Base-by-base conservation (phyloP, 2,797 vertebrate genomes). In the Eidolon dupreanum region DNA sequence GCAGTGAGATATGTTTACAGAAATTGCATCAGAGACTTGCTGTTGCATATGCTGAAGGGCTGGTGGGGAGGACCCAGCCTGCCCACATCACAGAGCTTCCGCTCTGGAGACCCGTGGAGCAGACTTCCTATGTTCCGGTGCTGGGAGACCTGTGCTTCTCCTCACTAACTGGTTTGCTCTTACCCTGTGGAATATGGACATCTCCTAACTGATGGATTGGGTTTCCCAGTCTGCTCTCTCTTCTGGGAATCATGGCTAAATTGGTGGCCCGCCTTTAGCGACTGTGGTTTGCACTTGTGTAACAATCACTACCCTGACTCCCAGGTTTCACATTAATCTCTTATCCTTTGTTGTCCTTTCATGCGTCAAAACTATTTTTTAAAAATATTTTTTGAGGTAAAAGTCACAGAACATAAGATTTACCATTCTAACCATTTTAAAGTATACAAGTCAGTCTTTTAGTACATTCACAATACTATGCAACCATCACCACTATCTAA, bases 371-470 rank as follows among this genome's bases (percentile, higher is more conserved):
- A 78, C 12, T 78, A 74, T 36, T 73, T 51, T 36, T 36, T 8
- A 28, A 73, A 77, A 85, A 79, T 36, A 63, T 12, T 31, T 94
- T 71, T 83, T 77, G 59, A 91, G 13, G 31, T 93, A 65, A 94
- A 83, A 87, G 63, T 87, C 33, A 83, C 20, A 3, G 49, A 89
- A 87, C 33, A 79, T 49, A 65, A 71, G 33, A 55, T 68, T 93
- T n/a, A 83, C 46, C 41, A 33, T 79, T 91, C 87, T 83, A 68
- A 41, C 22, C 13, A 51, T 41, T 65, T 81, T 61, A 53, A 96
- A 89, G 28, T 24, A 1, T 51, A 51, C 19, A 87, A 26, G 31
- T 46, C 43, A 66, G 65, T 87, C 19, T 88, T 82, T 94, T 73
- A 59, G 13, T 49, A 75, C 2, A 61, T 71, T 83, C 49, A 33